phyloP scores from a whole-genome alignment of 30 jellyfish, hydroid and myxozoan species.

The Sanderia malayensis region DNA sequence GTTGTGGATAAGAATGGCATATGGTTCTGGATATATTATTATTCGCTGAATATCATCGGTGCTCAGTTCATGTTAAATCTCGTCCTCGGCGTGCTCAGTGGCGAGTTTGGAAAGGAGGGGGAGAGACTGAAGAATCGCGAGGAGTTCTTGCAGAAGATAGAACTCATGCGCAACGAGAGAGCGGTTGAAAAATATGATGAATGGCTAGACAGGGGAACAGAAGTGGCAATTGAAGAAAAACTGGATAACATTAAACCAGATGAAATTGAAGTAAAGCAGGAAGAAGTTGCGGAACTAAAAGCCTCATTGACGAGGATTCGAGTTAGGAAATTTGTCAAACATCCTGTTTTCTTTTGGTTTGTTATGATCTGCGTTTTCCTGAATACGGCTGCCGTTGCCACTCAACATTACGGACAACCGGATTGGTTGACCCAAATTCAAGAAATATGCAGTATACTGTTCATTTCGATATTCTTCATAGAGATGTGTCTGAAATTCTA shows the following conservation, averaged over 20 bases:
- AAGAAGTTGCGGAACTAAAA: slow-evolving; percentile 36
- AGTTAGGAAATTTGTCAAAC: slow-evolving; percentile 60
- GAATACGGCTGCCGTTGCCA: slow-evolving; percentile 74
- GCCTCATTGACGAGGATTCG: slow-evolving; percentile 35
- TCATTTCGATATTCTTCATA: slow-evolving; percentile 47
- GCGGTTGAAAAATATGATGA: slow-evolving; percentile 76
- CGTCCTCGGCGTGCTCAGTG: slow-evolving; percentile 88
- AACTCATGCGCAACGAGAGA: slow-evolving; percentile 54
- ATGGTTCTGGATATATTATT: slow-evolving; percentile 63
- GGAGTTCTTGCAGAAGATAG: slow-evolving; percentile 66
- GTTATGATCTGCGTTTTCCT: slow-evolving; percentile 68
- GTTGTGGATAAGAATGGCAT: slow-evolving; percentile 54
- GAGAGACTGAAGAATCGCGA: slow-evolving; percentile 77
- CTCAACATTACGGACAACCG: slow-evolving; percentile 82
- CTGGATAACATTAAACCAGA: slow-evolving; percentile 43
- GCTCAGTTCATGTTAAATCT: slow-evolving; percentile 90
- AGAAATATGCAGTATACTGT: slow-evolving; percentile 35
- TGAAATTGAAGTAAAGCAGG: slow-evolving; percentile 37
- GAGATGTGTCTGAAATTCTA: slow-evolving; percentile 78
- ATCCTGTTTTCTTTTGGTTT: slow-evolving; percentile 73
- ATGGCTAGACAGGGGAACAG: slow-evolving; percentile 78
- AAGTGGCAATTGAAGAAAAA: slow-evolving; percentile 37
- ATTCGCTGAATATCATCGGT: slow-evolving; percentile 69
- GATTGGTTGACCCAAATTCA: slow-evolving; percentile 45
- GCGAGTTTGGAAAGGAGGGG: slow-evolving; percentile 86